Evolutionary conservation across 1,140 invertebrate species (phyloP).

Genomic region (Anastrepha ludens): DNA sequence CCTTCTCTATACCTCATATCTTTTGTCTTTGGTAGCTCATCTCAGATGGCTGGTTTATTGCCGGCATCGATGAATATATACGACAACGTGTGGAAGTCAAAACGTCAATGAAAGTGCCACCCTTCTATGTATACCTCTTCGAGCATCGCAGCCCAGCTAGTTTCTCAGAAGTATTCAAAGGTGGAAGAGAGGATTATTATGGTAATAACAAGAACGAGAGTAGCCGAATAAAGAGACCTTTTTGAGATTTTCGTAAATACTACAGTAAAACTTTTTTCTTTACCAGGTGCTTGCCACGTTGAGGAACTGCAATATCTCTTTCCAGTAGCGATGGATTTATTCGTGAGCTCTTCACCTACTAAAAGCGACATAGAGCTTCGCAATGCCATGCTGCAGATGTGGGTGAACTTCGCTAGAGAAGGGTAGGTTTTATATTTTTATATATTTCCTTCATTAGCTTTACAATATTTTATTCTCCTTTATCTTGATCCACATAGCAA

Average conservation of each 20-base stretch:
- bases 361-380: constrained; percentile 75
- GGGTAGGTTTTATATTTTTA: constrained; percentile 76
- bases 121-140: constrained; percentile 82
- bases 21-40: constrained; percentile 77
- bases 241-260: constrained; percentile 6
- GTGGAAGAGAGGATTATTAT: constrained; percentile 78
- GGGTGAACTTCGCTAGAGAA: constrained; percentile 82
- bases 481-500: constrained; percentile 70
- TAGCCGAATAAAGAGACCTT: background rate
- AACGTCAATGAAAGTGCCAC: constrained; percentile 71
- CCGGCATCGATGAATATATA: constrained; percentile 78
- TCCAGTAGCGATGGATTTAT: constrained; percentile 78
- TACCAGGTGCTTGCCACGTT: constrained; percentile 81
- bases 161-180: constrained; percentile 81
- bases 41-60: constrained; percentile 81
- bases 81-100: constrained; percentile 74
- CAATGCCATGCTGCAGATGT: constrained; percentile 78
- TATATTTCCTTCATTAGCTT: too few relatives aligned
- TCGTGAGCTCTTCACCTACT: constrained; percentile 74
- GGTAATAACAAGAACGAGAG: constrained; percentile 68
- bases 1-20: too few relatives aligned
- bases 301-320: constrained; percentile 85
- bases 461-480: background rate
- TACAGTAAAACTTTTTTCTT: background rate
- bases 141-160: constrained; percentile 80